Evolutionary conservation across 2,888 invertebrate genomes (phyloP), one percentile per base, ranked within the genome.

Genomic region (Artemia sinica): DNA sequence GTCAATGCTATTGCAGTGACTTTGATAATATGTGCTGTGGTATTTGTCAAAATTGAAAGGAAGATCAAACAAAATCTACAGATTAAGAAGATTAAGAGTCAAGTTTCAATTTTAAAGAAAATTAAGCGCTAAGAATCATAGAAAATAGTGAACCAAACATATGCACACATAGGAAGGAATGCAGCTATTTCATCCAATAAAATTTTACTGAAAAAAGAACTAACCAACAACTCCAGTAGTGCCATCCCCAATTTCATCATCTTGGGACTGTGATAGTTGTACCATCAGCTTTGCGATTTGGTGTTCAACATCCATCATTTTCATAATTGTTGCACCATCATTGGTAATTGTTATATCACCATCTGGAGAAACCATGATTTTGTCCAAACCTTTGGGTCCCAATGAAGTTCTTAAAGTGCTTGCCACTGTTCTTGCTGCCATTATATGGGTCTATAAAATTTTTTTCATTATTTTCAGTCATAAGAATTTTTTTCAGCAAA

Each of bases 221-320:
- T 71, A 74, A 83, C 83, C 84, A 70, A 98, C 97, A 73, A 98
- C 98, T 12, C 97, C 97, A 10, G 98, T 99, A 1, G 98, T 99
- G 67, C 98, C 98, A 81, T 98, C 98, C 58, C 97, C 97, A 75
- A 98, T 96, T 82, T 99, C 98, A 81, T 97, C 95, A 78, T 98
- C 98, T 79, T 99, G 98, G 70, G 96, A 95, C 79, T 97, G 95
- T 49, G 95, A 94, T 71, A 99, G 79, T 77, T 99, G 94, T 48
- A 99, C 98, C 85, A 99, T 86, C 67, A 99, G 81, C 78, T 96
- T 98, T 52, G 94, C 97, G 74, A 98, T 92, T 82, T 96, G 91
- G 78, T 98, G 96, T 49, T 97, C 95, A 8, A 98, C 93, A 77
- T 98, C 97, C 97, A 99, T 99, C 80, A 91, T 84, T 79, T 95